phyloP scores from a whole-genome alignment of 2,888 invertebrate species.

The Andrena minutula region DNA sequence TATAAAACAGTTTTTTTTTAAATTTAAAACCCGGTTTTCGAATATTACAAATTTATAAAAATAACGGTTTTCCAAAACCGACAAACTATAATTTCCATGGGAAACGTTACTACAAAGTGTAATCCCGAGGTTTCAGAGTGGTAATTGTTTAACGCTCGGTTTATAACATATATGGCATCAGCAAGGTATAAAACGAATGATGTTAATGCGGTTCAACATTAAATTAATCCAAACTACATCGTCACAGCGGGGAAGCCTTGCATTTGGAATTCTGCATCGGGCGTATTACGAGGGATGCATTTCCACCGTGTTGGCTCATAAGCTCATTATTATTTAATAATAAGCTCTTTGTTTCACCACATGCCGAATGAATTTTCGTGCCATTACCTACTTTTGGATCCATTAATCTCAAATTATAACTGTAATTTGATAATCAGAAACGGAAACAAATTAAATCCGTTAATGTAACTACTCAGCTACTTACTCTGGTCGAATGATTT shows the following conservation, averaged over 20 bases:
- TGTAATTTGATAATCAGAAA: conserved; percentile 14
- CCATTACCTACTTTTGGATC: conserved; percentile 12
- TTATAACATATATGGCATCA: too few relatives aligned
- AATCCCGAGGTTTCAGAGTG: too few relatives aligned
- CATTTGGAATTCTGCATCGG: not conserved
- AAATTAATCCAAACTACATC: not conserved
- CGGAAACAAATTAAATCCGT: not conserved
- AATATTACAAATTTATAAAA: too few relatives aligned
- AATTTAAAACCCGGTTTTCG: too few relatives aligned
- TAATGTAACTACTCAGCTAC: not conserved
- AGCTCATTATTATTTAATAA: conserved; percentile 26
- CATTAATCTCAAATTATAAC: conserved; percentile 3
- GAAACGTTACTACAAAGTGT: too few relatives aligned
- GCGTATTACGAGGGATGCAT: conserved; percentile 10
- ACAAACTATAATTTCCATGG: too few relatives aligned
- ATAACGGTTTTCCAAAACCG: too few relatives aligned
- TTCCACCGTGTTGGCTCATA: conserved; percentile 14
- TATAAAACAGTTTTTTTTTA: too few relatives aligned
- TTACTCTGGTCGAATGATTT: not conserved
- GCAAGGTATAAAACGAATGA: not conserved
- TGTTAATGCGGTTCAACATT: not conserved
- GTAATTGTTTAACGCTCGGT: too few relatives aligned
- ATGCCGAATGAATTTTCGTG: conserved; percentile 5
- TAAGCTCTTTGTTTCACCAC: conserved; percentile 1
- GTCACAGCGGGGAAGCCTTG: not conserved